phyloP scores from a whole-genome alignment of 2,797 vertebrate species.

The Adelosebastes latens region DNA sequence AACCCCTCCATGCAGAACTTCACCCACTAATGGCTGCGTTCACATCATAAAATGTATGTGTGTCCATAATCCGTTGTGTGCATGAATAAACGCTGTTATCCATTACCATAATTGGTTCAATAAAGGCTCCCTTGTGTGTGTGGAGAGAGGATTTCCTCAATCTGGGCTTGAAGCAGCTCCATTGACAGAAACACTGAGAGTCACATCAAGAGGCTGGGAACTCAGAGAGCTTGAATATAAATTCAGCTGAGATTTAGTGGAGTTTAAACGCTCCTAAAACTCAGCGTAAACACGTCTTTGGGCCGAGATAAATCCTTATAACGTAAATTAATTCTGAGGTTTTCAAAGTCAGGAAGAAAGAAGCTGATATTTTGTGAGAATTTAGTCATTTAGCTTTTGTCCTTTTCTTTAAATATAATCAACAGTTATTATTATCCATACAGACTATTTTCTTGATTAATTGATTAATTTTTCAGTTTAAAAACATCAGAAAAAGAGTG shows the following conservation, averaged over 20 bases:
- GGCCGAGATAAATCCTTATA: rapidly evolving
- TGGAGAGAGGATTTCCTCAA: slow-evolving; percentile 60
- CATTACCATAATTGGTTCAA: slow-evolving; percentile 47
- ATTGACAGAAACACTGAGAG: slow-evolving; percentile 51
- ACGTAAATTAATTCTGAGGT: too few species aligned
- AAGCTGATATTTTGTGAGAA: not conserved
- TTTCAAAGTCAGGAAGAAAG: not conserved
- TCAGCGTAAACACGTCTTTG: not conserved
- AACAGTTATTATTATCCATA: not conserved
- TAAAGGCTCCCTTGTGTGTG: slow-evolving; percentile 64
- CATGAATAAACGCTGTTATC: slow-evolving; percentile 23
- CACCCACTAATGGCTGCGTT: slow-evolving; percentile 2
- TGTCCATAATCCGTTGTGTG: slow-evolving; percentile 24
- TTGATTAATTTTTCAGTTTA: not conserved
- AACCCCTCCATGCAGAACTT: not conserved
- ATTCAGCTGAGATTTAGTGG: not conserved
- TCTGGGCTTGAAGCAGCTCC: slow-evolving; percentile 49
- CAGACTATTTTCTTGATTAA: not conserved
- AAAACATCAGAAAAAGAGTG: not conserved
- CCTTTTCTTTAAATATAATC: too few species aligned
- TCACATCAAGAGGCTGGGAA: slow-evolving; percentile 47
- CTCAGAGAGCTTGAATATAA: not conserved
- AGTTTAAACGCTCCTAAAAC: not conserved
- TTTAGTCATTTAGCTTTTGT: too few species aligned
- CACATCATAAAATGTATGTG: slow-evolving; percentile 25